Conservation (phyloP, 2,888 invertebrate species). For the Leucoma salicis region DNA sequence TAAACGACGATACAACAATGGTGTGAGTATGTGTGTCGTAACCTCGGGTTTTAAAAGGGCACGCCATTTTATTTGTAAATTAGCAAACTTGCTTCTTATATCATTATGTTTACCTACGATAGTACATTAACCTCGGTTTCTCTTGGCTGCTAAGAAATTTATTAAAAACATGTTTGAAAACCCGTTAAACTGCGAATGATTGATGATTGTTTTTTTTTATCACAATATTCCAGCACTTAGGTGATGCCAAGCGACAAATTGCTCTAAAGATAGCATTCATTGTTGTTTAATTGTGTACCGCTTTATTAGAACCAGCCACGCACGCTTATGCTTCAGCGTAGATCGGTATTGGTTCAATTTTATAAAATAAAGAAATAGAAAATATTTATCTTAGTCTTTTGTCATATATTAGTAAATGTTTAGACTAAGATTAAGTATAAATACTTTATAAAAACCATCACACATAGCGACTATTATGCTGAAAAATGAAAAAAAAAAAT, state of each 20-base stretch:
- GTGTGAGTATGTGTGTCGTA: constrained; percentile 3
- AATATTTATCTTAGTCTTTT: too few species aligned
- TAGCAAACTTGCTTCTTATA: background rate
- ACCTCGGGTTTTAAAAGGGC: constrained; percentile 7
- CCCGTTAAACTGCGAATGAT: background rate
- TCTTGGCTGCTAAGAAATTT: background rate
- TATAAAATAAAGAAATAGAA: too few species aligned
- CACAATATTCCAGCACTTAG: background rate
- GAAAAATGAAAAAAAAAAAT: too few species aligned
- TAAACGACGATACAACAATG: constrained; percentile 7
- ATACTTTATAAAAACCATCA: too few species aligned
- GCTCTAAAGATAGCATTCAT: too few species aligned
- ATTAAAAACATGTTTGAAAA: background rate
- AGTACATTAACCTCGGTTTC: background rate
- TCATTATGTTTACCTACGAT: background rate
- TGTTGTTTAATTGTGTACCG: too few species aligned
- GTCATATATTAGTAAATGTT: too few species aligned
- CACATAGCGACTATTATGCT: too few species aligned
- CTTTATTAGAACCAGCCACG: too few species aligned
- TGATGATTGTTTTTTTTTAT: background rate
- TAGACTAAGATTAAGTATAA: too few species aligned
- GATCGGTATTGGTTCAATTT: too few species aligned
- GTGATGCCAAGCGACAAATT: background rate
- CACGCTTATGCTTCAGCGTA: too few species aligned
- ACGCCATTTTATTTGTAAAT: constrained; percentile 8